Base-by-base conservation (phyloP, 2,888 invertebrate species). In the Drosophila fungiperda region DNA sequence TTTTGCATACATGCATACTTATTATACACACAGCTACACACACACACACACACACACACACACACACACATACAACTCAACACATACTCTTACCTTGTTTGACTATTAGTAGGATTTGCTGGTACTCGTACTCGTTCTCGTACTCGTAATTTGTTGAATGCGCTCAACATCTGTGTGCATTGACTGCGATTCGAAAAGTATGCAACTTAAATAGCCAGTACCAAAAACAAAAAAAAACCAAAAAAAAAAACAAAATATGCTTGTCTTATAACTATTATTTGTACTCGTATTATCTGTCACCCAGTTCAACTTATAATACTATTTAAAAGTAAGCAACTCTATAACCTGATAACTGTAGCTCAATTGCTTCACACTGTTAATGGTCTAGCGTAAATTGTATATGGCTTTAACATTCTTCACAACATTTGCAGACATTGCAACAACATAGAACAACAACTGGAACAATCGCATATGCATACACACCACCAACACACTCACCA, bases 331-430 rank as follows among this genome's bases (percentile, higher is more conserved):
- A 57, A 57, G 57, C 45, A 59, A 62, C 15, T 66, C 60, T 77
- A 81, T 78, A 78, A 61, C 61, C 77, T 29, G 78, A 81, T 78
- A 72, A 78, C 32, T 50, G 78, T 78, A 78, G 78, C 78, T 54
- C 82, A 74, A 69, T 82, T 78, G 71, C 77, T 76, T 83, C 76
- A 68, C 67, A 65, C 58, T 54, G 54, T 76, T 80, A 70, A 76
- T 78, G 77, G 81, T 71, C 61, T 78, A 80, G 78, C 81, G 63
- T 76, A 63, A 48, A 70, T 52, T 78, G 48, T 75, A 65, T 67
- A 67, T 71, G 83, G 88, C 86, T 85, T 83, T 71, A 82, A 80
- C 86, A 76, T 76, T 72, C 59, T 68, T 84, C 75, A 73, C 68
- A 74, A 71, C 57, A 73, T 83, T 45, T 73, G 67, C 81, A 63